These are phyloP conservation scores for Indri indri DNA, from an alignment of 2,113 vertebrate genomes.

Conservation along the genomic window DNA sequence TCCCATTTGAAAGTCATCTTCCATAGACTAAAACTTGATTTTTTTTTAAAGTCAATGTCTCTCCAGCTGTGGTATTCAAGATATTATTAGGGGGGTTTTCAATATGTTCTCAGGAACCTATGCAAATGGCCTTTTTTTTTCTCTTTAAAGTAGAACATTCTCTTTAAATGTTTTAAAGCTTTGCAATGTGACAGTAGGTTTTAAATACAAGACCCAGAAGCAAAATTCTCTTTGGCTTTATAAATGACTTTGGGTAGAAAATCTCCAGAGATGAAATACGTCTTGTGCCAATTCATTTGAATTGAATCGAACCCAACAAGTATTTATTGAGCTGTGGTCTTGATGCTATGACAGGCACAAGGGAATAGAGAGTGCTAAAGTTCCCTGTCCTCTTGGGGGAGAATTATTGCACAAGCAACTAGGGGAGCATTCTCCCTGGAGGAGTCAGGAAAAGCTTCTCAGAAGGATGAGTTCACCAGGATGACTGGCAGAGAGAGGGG, in stretches of 20 bases:
- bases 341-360: neutral
- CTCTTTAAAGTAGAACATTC: neutral
- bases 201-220: constrained; percentile 51
- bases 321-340: constrained; percentile 47
- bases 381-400: neutral
- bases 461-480: neutral
- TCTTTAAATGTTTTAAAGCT: neutral
- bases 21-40: neutral
- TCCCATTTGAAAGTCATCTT: neutral
- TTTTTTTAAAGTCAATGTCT: neutral
- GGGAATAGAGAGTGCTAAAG: neutral
- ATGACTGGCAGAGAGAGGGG: neutral
- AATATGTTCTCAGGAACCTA: neutral
- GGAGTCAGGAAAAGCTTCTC: neutral
- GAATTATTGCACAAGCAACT: neutral
- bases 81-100: neutral
- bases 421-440: neutral
- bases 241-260: constrained; percentile 46
- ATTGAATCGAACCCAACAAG: constrained; percentile 28
- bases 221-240: constrained; percentile 43
- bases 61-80: neutral
- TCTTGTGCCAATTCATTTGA: constrained; percentile 37
- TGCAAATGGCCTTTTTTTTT: neutral
- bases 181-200: neutral
- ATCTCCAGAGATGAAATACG: constrained; percentile 43